Conservation (phyloP, 2,113 vertebrate species). For the Saguinus midas region DNA sequence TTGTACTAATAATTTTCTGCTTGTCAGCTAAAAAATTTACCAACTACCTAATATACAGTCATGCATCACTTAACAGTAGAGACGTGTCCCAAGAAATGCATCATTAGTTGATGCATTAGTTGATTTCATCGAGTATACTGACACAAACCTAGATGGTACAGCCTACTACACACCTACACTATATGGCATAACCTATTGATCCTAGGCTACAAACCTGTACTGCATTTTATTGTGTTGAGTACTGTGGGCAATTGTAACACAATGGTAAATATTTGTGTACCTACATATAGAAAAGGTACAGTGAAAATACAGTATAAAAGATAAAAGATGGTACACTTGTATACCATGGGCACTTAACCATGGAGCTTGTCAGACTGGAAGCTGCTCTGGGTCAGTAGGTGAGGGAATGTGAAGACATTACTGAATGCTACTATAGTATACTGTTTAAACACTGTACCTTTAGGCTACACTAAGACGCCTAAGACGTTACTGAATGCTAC, state of each 20-base stretch:
- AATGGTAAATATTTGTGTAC: background rate
- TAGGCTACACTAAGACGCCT: background rate
- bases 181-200: background rate
- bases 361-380: background rate
- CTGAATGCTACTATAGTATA: background rate
- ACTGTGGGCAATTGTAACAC: background rate
- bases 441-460: background rate
- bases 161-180: background rate
- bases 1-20: constrained; percentile 2
- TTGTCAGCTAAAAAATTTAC: background rate
- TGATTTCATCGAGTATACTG: background rate
- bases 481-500: background rate
- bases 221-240: background rate
- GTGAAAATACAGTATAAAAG: background rate
- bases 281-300: background rate
- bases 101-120: background rate
- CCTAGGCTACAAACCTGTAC: background rate
- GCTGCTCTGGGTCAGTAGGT: background rate
- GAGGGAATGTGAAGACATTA: background rate
- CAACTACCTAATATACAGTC: background rate
- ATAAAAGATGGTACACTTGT: background rate
- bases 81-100: background rate
- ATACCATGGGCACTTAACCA: background rate
- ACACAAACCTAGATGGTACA: background rate
- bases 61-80: background rate